Percentiles rank a stretch among this genome's conserved stretches.
Evolutionary conservation across 2,113 vertebrate species (phyloP).

Genomic region (Pogona vitticeps): DNA sequence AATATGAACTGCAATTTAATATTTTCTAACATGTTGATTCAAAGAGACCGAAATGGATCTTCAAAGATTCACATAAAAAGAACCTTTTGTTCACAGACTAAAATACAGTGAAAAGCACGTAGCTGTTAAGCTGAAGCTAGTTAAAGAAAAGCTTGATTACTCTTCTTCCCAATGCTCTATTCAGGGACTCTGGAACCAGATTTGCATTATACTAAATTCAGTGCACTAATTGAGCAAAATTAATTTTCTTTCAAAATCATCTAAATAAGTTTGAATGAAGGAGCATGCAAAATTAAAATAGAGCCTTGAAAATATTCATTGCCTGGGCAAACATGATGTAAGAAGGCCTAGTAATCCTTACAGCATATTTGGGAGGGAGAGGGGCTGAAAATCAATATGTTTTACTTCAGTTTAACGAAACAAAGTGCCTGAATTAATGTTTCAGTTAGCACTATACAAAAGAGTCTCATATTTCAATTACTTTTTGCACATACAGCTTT

Average conservation of each 20-base stretch:
- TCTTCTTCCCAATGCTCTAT: slow-evolving; percentile 33
- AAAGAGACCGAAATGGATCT: not conserved
- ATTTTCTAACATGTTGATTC: not conserved
- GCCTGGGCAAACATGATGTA: slow-evolving; percentile 4
- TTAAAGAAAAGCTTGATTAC: not conserved
- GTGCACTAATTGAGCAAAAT: slow-evolving; percentile 37
- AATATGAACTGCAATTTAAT: slow-evolving; percentile 42
- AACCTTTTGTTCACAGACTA: not conserved
- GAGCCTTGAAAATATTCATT: slow-evolving; percentile 14
- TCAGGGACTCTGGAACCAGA: not conserved
- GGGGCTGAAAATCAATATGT: slow-evolving; percentile 20
- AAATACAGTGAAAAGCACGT: not conserved
- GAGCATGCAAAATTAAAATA: slow-evolving; percentile 44
- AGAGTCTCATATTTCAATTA: slow-evolving; percentile 44
- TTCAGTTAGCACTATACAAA: slow-evolving; percentile 52
- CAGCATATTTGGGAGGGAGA: not conserved
- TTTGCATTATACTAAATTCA: slow-evolving; percentile 15
- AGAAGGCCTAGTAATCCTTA: slow-evolving; percentile 4
- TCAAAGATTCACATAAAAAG: not conserved
- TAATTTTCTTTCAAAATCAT: slow-evolving; percentile 38
- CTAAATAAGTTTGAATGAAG: slow-evolving; percentile 11
- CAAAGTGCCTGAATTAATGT: slow-evolving; percentile 44
- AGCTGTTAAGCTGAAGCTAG: not conserved
- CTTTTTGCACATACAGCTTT: slow-evolving; percentile 48
- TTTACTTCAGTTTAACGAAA: slow-evolving; percentile 48